Conservation (phyloP, 1,140 invertebrate species). For the Frieseomelitta varia region DNA sequence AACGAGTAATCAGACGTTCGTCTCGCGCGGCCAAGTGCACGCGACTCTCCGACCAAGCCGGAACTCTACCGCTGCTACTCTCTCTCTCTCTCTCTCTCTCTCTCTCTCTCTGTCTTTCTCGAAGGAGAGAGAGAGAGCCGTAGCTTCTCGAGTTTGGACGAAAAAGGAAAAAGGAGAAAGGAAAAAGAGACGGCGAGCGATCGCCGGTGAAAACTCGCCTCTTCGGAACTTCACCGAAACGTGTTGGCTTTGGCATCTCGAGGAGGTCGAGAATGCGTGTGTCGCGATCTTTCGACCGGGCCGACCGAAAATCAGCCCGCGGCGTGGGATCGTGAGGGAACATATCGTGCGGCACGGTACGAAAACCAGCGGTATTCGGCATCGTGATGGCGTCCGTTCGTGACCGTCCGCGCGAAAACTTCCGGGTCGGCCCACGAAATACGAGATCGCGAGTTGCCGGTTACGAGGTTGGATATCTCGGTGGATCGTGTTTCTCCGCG, state of each 20-base stretch:
- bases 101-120: too few relatives aligned
- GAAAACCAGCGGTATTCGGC: constrained; percentile 38
- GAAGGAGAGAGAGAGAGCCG: too few relatives aligned
- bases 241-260: neutral
- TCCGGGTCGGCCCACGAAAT: constrained; percentile 49
- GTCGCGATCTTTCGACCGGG: neutral
- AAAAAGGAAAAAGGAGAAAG: too few relatives aligned
- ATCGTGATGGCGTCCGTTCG: constrained; percentile 40
- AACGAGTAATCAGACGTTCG: constrained; percentile 6
- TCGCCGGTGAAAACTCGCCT: too few relatives aligned
- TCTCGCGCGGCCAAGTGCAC: neutral
- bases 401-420: constrained; percentile 38
- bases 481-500: constrained; percentile 31
- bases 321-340: constrained; percentile 8
- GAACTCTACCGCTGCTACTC: neutral
- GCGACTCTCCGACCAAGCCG: neutral
- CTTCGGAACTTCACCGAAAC: neutral
- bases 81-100: too few relatives aligned
- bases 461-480: constrained; percentile 24
- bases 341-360: neutral
- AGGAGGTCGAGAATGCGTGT: neutral
- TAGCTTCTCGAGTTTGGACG: neutral
- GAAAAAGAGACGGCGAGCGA: neutral
- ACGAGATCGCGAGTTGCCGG: constrained; percentile 43
- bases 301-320: neutral